Evolutionary conservation across 2,113 vertebrate genomes (phyloP).

Genomic region (Pao palembangensis): DNA sequence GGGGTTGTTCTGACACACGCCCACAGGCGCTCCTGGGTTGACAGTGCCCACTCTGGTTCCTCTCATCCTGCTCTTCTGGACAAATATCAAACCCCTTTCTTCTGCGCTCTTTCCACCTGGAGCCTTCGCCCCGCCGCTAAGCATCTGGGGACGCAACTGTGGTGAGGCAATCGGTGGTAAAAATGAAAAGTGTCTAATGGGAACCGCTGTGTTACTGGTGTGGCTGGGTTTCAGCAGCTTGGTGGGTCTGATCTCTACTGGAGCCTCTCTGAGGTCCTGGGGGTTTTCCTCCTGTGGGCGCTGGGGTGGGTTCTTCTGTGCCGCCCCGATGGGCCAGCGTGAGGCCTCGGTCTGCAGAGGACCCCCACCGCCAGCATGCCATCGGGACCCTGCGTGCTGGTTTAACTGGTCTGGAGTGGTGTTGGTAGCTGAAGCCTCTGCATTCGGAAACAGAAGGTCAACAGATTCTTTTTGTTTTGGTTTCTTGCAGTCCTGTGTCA

Average conservation of each 20-base stretch:
- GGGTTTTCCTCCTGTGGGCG: conserved; percentile 2
- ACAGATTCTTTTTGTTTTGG: conserved; percentile 56
- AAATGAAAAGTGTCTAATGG: conserved; percentile 62
- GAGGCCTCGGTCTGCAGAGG: conserved; percentile 19
- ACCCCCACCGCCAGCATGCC: background rate
- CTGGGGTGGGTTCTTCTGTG: conserved; percentile 11
- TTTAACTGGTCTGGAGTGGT: background rate
- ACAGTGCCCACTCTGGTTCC: conserved; percentile 17
- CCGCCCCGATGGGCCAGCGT: background rate
- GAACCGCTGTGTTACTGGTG: conserved; percentile 30
- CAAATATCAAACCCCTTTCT: conserved; percentile 1
- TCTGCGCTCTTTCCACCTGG: conserved; percentile 7
- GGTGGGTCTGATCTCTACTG: conserved; percentile 10
- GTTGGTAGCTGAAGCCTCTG: conserved; percentile 26
- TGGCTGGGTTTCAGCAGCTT: conserved; percentile 37
- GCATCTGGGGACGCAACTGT: conserved; percentile 8
- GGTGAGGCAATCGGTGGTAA: conserved; percentile 64
- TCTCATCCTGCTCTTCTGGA: conserved; percentile 14
- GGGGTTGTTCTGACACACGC: conserved; percentile 38
- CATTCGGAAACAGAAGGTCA: conserved; percentile 31
- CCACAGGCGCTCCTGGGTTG: conserved; percentile 7
- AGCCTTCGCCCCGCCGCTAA: conserved; percentile 9
- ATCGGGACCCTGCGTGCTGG: conserved; percentile 10
- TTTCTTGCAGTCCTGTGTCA: conserved; percentile 63
- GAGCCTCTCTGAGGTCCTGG: conserved; percentile 3